Evolutionary conservation across 2,888 invertebrate genomes (phyloP), one percentile per base, ranked within the genome.

Genomic region (Ceriagrion tenellum): DNA sequence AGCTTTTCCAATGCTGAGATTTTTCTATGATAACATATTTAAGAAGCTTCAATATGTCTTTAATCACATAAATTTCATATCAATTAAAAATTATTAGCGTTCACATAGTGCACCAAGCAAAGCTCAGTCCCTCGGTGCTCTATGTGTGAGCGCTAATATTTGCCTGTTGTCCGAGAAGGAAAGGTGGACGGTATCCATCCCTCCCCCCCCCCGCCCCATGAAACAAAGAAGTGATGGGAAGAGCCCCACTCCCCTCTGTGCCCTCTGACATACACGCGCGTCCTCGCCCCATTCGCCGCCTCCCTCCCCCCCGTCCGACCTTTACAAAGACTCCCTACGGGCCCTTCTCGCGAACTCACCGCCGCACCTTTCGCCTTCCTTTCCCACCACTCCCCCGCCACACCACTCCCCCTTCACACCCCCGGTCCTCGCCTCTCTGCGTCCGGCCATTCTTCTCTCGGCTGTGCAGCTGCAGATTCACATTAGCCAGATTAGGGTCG

Each of bases 251-350:
- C 59, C 40, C 81, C 81, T 10, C 81, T 3, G 30, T 26, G 16
- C 35, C 91, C 91, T 91, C 59, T 63, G 56, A 69, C 69, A 69
- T 69, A 63, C 93, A 40, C 35, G 35, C 23, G 26, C 81, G 26
- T 40, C 69, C 63, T 93, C 91, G 23, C 93, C 59, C 93, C 16
- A 20, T 59, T 35, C 69, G 47, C 8, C 8, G 47, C 47, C 47
- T 47, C 40, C 35, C 40, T 63, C n/a, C 69, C 35, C 91, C 59
- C 59, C 35, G 20, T 63, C 40, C 93, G 63, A 47, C 63, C 93
- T 63, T 59, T 59, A 16, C 35, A 16, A 81, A 35, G 81, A 16
- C 81, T 81, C 81, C 81, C 81, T 4, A 59, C 16, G 30, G 81
- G 81, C 81, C 81, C 30, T 81, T 81, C n/a, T n/a, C 81, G 30